phyloP scores from a whole-genome alignment of 2,888 invertebrate species.

The Druceiella hillmani region DNA sequence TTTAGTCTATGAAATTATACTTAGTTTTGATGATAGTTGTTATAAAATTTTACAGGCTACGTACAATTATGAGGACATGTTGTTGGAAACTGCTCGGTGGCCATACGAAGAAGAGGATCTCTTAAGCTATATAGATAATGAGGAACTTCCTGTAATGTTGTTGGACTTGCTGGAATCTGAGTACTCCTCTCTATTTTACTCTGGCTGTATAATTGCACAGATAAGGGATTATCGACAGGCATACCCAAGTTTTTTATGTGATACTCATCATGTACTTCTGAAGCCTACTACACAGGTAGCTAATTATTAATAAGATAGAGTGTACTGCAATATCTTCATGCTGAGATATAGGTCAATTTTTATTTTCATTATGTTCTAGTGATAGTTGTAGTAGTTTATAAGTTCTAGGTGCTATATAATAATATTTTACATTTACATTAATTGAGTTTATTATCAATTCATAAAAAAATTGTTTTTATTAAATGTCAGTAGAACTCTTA shows the following conservation, averaged over 20 bases:
- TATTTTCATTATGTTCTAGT: too few relatives aligned
- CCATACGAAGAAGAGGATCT: conserved; percentile 88
- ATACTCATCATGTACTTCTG: conserved; percentile 81
- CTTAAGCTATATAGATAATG: conserved; percentile 83
- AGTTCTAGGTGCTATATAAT: too few relatives aligned
- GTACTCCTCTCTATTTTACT: conserved; percentile 82
- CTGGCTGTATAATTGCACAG: conserved; percentile 88
- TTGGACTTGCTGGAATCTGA: conserved; percentile 78
- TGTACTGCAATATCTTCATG: too few relatives aligned
- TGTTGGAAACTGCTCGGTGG: conserved; percentile 74
- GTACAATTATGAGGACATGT: conserved; percentile 53
- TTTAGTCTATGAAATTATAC: too few relatives aligned
- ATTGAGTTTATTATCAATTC: too few relatives aligned
- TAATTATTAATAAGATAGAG: too few relatives aligned
- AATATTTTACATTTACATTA: too few relatives aligned
- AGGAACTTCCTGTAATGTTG: conserved; percentile 83
- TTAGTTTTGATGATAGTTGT: background rate
- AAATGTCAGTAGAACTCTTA: too few relatives aligned
- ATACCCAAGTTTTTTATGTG: conserved; percentile 70
- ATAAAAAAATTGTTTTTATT: too few relatives aligned
- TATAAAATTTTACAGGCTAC: conserved; percentile 30
- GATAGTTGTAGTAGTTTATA: too few relatives aligned
- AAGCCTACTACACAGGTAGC: conserved; percentile 85
- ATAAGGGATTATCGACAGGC: conserved; percentile 83
- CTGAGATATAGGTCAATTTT: too few relatives aligned